Conservation (phyloP, 2,113 vertebrate genomes). For the Ascaphus truei region DNA sequence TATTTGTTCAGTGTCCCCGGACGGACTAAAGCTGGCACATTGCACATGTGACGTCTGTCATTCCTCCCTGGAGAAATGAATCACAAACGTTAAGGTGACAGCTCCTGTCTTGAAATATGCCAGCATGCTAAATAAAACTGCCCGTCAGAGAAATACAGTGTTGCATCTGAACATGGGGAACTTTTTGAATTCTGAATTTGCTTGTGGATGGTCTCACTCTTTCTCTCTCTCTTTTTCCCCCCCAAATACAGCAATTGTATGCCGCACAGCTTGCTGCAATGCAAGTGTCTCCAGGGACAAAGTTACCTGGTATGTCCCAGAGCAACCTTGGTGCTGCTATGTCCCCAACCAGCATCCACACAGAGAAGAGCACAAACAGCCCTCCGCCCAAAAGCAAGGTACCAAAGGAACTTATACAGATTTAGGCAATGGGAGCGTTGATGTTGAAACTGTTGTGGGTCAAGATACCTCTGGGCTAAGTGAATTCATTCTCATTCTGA, state of each 20-base stretch:
- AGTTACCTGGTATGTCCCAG: constrained; percentile 85
- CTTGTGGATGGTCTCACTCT: constrained; percentile 62
- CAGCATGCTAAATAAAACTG: constrained; percentile 50
- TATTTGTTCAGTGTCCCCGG: constrained; percentile 34
- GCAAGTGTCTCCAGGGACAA: constrained; percentile 95
- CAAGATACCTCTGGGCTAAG: too few species aligned
- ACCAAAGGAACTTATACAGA: too few species aligned
- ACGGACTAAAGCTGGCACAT: constrained; percentile 48
- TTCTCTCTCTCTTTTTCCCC: constrained; percentile 21
- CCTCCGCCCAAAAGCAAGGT: constrained; percentile 92
- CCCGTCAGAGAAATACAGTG: constrained; percentile 39
- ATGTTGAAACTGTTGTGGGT: too few species aligned
- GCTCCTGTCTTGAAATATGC: constrained; percentile 40
- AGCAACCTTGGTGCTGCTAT: constrained; percentile 82
- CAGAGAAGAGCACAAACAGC: constrained; percentile 88
- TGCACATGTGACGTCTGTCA: constrained; percentile 59
- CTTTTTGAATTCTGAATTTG: constrained; percentile 51
- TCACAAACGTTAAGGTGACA: constrained; percentile 46
- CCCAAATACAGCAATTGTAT: constrained; percentile 83
- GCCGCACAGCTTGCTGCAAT: constrained; percentile 96
- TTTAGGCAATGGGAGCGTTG: too few species aligned
- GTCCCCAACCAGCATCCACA: constrained; percentile 88
- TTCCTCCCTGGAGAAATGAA: constrained; percentile 54
- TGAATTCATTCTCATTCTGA: too few species aligned
- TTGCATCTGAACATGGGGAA: neutral